Evolutionary conservation across 2,113 vertebrate genomes (phyloP), one percentile per base, ranked within the genome.

Genomic region (Odobenus rosmarus): DNA sequence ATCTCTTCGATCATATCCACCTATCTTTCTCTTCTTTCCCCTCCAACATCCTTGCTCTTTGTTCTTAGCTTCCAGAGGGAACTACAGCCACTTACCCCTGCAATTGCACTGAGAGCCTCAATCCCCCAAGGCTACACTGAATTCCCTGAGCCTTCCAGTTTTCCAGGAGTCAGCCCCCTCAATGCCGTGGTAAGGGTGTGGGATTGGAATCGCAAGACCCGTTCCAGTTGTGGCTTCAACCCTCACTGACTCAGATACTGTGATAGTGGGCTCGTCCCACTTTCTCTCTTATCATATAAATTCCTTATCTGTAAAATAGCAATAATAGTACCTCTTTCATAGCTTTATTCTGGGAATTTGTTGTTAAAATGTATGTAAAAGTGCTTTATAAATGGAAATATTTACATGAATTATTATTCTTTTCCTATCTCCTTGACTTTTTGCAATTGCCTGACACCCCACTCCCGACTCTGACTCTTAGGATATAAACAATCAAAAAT

Each of bases 401-500:
- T 77, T 42, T 86, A 64, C 23, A 72, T 71, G 61, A 95, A 26
- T 59, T 76, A 12, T 82, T 64, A 84, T 53, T 89, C 53, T 5
- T 86, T 93, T 53, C 15, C 36, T 83, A 7, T 26, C 4, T 93
- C 33, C 14, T 61, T 55, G 31, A 39, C 42, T 88, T 96, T 86
- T 88, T 95, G 33, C 26, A 71, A 33, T 23, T 71, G 2, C 61
- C 14, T 79, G 61, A 79, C 7, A 23, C 16, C 42, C 8, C 4
- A 23, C 10, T 11, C 14, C 11, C 7, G 7, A 36, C 33, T 72
- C 46, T 61, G 53, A 80, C 64, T 85, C 62, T 90, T 64, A 55
- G 28, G 64, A 31, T 42, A 36, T 39, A 94, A 89, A 92, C n/a
- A 76, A 59, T 83, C 26, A 93, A n/a, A 42, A 61, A 83, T 76